Conservation (phyloP, 2,888 invertebrate species). For the Cryptocephalus moraei region DNA sequence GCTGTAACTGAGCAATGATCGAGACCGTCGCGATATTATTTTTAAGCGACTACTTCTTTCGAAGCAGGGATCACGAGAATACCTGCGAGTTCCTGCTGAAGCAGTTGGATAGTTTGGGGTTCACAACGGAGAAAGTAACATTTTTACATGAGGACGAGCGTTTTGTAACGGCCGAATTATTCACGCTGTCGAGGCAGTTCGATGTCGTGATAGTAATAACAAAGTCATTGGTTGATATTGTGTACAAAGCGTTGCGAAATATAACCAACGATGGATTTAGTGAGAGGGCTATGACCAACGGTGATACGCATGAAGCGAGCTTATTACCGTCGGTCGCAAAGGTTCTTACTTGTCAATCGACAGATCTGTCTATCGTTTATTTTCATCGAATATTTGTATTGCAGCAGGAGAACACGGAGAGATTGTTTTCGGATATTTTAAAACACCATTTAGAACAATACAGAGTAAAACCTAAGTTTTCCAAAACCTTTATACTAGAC, state of each 20-base stretch:
- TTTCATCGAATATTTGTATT: constrained; percentile 7
- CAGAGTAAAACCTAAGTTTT: constrained; percentile 1
- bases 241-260: background rate
- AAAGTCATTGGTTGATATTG: background rate
- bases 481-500: background rate
- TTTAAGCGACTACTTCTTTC: background rate
- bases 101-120: background rate
- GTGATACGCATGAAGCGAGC: no score
- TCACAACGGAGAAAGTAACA: background rate
- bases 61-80: background rate
- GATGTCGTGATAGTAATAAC: background rate
- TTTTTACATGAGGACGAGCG: background rate
- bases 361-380: constrained; percentile 2
- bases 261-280: background rate
- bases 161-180: background rate
- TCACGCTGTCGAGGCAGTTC: background rate
- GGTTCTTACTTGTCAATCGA: no score
- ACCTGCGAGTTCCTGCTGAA: background rate
- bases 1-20: background rate
- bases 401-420: constrained; percentile 1
- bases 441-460: constrained; percentile 2
- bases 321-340: no score
- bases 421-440: background rate
- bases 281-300: background rate
- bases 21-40: background rate